A percentile compares a stretch with the other conserved stretches of the same genome.
These are phyloP conservation scores for Peromyscus melanophrys DNA, from an alignment of 2,797 vertebrate genomes.

Conservation along the genomic window DNA sequence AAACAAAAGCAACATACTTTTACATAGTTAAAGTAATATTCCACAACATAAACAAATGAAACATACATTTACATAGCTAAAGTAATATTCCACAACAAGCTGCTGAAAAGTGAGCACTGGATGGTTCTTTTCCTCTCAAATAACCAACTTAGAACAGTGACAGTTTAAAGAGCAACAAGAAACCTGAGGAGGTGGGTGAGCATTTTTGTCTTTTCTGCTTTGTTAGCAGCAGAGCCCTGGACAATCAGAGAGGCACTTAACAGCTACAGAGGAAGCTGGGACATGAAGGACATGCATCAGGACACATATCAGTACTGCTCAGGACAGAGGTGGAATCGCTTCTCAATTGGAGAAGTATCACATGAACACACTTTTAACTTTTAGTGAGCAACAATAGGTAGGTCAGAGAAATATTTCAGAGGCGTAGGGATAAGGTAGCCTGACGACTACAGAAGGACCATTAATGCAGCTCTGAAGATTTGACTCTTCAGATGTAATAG, in stretches of 20 bases:
- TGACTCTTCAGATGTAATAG: constrained; percentile 39
- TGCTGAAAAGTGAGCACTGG: neutral
- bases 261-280: neutral
- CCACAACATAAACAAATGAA: neutral
- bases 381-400: constrained; percentile 69
- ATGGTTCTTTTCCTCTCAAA: neutral
- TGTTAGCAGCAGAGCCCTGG: neutral
- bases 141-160: neutral
- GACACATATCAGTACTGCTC: neutral
- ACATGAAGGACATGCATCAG: neutral
- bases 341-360: constrained; percentile 50
- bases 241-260: neutral
- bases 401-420: constrained; percentile 55
- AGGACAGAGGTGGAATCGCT: neutral
- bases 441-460: constrained; percentile 39
- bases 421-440: constrained; percentile 47
- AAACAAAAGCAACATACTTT: too few relatives aligned
- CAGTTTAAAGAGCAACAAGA: neutral
- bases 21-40: too few relatives aligned
- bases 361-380: constrained; percentile 48
- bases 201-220: neutral
- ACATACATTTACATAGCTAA: too few relatives aligned
- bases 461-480: constrained; percentile 57
- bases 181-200: neutral
- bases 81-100: neutral